phyloP scores from a whole-genome alignment of 1,140 invertebrate species.

The Carposina sasakii region DNA sequence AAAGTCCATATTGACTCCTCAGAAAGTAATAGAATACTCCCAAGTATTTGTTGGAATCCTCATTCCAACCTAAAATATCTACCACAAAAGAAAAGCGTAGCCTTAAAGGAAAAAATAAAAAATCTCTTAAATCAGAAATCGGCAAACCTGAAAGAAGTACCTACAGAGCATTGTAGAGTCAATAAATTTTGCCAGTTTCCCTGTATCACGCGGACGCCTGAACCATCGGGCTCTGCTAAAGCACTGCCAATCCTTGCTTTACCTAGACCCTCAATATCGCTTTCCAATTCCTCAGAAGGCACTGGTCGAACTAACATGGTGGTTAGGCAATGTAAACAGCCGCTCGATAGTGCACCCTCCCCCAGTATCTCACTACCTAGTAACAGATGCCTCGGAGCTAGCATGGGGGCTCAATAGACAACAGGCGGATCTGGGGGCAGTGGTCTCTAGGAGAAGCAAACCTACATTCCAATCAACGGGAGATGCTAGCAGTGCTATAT shows the following conservation, averaged over 20 bases:
- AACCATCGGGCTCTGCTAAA: not conserved
- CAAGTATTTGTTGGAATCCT: not conserved
- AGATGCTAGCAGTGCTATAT: not conserved
- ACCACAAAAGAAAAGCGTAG: constrained; percentile 4
- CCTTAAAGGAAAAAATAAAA: not conserved
- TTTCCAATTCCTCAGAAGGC: not conserved
- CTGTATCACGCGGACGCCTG: not conserved
- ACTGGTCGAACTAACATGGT: not conserved
- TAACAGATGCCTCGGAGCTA: not conserved
- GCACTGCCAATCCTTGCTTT: not conserved
- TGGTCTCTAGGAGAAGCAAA: not conserved
- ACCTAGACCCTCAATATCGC: not conserved
- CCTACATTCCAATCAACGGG: not conserved
- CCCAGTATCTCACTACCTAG: not conserved
- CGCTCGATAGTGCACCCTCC: not conserved
- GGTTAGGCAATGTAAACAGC: not conserved
- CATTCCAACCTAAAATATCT: not conserved
- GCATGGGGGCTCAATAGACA: not conserved
- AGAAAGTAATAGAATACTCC: not conserved
- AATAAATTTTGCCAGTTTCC: constrained; percentile 1
- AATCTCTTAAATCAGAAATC: not conserved
- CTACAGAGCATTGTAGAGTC: not conserved
- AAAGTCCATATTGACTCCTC: not conserved
- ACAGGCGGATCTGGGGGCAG: not conserved
- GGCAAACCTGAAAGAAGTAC: not conserved